These are phyloP conservation scores for Pachyuromys duprasi DNA, from an alignment of 2,797 vertebrate species.

Conservation along the genomic window DNA sequence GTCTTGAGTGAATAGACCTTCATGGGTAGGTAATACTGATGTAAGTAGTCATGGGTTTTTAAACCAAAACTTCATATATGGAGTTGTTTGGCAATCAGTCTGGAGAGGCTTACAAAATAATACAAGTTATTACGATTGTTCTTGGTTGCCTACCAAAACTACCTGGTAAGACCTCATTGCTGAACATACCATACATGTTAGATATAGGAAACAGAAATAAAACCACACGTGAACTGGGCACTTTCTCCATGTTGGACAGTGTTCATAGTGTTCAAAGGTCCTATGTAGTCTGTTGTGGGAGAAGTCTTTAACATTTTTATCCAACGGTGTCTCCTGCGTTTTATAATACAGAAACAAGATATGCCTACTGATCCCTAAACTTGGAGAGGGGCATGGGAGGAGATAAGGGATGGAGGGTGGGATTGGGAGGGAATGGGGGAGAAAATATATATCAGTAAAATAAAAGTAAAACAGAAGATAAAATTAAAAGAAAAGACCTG, in stretches of 20 bases:
- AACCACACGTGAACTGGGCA: background rate
- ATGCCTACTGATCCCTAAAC: background rate
- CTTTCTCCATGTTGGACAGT: background rate
- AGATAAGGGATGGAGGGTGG: too few species aligned
- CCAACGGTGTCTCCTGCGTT: background rate
- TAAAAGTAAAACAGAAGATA: too few species aligned
- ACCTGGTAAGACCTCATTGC: background rate
- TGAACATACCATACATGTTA: background rate
- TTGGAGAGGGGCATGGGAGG: too few species aligned
- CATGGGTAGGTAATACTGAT: too few species aligned
- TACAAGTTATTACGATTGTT: background rate
- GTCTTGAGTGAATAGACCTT: too few species aligned
- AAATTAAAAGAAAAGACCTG: too few species aligned
- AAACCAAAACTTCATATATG: background rate
- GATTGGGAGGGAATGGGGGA: too few species aligned
- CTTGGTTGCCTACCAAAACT: background rate
- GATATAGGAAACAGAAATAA: background rate
- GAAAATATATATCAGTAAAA: too few species aligned
- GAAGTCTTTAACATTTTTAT: background rate
- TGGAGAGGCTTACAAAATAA: background rate
- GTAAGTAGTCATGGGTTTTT: background rate
- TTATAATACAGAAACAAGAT: background rate
- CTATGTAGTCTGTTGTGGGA: background rate
- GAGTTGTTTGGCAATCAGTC: background rate
- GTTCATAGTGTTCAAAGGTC: background rate